phyloP scores from a whole-genome alignment of 2,113 vertebrate species.

The Sinocyclocheilus maitianheensis region DNA sequence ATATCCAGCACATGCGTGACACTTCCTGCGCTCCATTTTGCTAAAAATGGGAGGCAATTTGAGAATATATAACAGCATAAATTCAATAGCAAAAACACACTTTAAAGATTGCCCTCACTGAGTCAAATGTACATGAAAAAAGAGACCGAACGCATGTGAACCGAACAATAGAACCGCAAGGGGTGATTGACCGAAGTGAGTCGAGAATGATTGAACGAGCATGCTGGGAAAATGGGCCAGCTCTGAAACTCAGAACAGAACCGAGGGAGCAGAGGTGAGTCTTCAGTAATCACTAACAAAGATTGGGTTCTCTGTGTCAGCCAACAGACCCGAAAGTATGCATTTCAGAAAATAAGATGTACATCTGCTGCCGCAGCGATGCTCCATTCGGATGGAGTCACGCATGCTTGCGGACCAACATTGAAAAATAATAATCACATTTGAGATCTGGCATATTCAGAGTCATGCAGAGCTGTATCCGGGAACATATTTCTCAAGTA shows the following conservation, averaged over 20 bases:
- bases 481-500: slow-evolving; percentile 55
- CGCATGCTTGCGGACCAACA: slow-evolving; percentile 57
- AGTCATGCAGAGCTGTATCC: slow-evolving; percentile 56
- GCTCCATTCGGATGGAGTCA: slow-evolving; percentile 54
- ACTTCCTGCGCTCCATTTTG: background rate
- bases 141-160: background rate
- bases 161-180: slow-evolving; percentile 30
- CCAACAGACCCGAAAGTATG: background rate
- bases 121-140: slow-evolving; percentile 25
- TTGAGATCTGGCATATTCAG: slow-evolving; percentile 43
- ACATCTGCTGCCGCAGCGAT: slow-evolving; percentile 53
- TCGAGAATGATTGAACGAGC: slow-evolving; percentile 52
- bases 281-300: slow-evolving; percentile 37
- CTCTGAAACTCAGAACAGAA: slow-evolving; percentile 9
- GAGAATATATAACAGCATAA: slow-evolving; percentile 16
- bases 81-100: slow-evolving; percentile 35
- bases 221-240: slow-evolving; percentile 61
- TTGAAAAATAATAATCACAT: slow-evolving; percentile 37
- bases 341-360: background rate
- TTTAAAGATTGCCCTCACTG: slow-evolving; percentile 37
- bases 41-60: slow-evolving; percentile 13
- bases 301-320: slow-evolving; percentile 22
- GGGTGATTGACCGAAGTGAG: slow-evolving; percentile 69
- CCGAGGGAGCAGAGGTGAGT: background rate
- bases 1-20: slow-evolving; percentile 4